Evolutionary conservation across 2,797 vertebrate species (phyloP).

Genomic region (Pantherophis alleghaniensis): DNA sequence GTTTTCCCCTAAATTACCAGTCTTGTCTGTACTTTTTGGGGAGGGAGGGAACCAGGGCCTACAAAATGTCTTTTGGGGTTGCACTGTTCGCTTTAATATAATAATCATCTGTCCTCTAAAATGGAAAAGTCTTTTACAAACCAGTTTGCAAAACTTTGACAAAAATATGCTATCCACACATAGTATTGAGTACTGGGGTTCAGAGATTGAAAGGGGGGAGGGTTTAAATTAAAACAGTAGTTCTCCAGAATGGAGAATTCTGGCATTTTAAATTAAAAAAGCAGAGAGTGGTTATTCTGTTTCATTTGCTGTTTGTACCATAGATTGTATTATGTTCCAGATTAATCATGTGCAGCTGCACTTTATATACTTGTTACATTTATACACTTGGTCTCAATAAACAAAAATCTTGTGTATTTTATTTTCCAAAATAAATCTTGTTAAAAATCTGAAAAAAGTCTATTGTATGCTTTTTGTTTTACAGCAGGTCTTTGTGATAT

Average conservation of each 20-base stretch:
- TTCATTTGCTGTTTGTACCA: not conserved
- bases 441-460: not conserved
- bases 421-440: slow-evolving; percentile 3
- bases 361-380: not conserved
- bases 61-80: not conserved
- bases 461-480: slow-evolving; percentile 49
- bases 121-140: not conserved
- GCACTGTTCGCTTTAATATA: not conserved
- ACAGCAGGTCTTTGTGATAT: slow-evolving; percentile 93
- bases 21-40: not conserved
- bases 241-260: not conserved
- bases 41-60: not conserved
- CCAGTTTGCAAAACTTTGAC: not conserved
- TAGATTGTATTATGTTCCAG: not conserved
- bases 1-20: not conserved
- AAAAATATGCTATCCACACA: not conserved
- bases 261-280: not conserved
- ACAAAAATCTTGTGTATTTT: not conserved
- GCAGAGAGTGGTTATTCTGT: not conserved
- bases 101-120: not conserved
- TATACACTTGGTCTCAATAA: not conserved
- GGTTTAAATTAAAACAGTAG: not conserved
- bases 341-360: not conserved
- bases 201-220: not conserved
- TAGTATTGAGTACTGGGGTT: not conserved